Evolutionary conservation across 2,888 invertebrate genomes (phyloP).

Genomic region (Zaprionus obscuricornis): DNA sequence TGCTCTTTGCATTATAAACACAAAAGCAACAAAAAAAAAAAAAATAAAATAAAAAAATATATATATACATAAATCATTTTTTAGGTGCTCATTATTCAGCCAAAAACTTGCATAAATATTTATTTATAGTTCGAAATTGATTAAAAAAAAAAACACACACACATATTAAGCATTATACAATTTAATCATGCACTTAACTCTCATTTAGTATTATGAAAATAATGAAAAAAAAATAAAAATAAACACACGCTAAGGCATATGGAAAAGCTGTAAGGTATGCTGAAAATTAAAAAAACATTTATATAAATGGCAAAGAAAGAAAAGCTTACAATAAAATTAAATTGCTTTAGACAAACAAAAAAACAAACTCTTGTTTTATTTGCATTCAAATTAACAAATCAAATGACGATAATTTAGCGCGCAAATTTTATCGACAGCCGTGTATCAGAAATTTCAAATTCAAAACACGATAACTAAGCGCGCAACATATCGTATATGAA

Average conservation of each 20-base stretch:
- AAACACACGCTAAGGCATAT: constrained; percentile 39
- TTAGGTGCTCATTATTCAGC: constrained; percentile 61
- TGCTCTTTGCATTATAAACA: constrained; percentile 57
- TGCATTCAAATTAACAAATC: not conserved
- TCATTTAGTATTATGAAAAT: constrained; percentile 51
- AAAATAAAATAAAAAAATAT: constrained; percentile 32
- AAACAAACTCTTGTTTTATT: constrained; percentile 9
- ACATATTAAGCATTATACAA: constrained; percentile 55
- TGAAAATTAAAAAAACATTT: constrained; percentile 40
- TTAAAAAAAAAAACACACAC: too few species aligned
- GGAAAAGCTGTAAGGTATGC: constrained; percentile 51
- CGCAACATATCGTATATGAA: not conserved
- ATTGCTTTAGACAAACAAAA: constrained; percentile 68
- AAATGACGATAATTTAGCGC: constrained; percentile 17
- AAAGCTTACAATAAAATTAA: constrained; percentile 67
- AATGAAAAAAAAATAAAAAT: constrained; percentile 10
- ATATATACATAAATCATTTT: constrained; percentile 30
- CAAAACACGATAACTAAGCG: constrained; percentile 16
- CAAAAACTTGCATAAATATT: constrained; percentile 48
- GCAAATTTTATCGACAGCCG: too few species aligned
- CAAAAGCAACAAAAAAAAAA: too few species aligned
- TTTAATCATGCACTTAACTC: constrained; percentile 57
- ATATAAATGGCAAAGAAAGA: constrained; percentile 55
- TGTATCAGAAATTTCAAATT: not conserved
- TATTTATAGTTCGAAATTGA: constrained; percentile 50